Evolutionary conservation across 37 sponge, comb jelly and placozoan genomes (phyloP), one percentile per base, ranked within the genome.

Genomic region (Ephydatia muelleri): DNA sequence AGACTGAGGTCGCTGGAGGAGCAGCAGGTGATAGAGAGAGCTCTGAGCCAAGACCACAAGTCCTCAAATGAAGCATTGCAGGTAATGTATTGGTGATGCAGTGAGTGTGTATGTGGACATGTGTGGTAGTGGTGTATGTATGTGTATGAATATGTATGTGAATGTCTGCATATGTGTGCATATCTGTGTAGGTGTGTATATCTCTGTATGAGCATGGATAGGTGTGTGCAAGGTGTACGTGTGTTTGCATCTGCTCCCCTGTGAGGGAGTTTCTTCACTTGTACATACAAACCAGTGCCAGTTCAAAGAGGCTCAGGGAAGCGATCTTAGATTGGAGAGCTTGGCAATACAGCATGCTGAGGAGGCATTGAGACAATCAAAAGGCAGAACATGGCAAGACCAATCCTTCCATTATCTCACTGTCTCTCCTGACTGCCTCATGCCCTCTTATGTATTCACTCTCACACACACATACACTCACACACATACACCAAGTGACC

Each of bases 21-120:
- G 19, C 36, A 31, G 19, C 65, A 47, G 49, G 30, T 47, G 26
- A 57, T 5, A 5, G 78, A 78, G 64, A 78, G 26, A 28, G 38
- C 64, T 26, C 57, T 57, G 5, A 25, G 25, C 27, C 29, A 43
- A 26, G 78, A 76, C 43, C 16, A n/a, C 77, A 76, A 76, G 77
- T 76, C 38, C 47, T 38, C 38, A 27, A 28, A 25, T 38, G 77
- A 76, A 43, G 38, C 38, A 19, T 28, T 39, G 4, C 77, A 76
- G 77, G 77, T 76, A 2, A 68, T 57, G 57, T 57, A 57, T 4
- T 5, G 57, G 57, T 57, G 57, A 19, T 43, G 43, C 6, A 6
- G 3, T 3, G 6, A 43, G 43, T 43, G 43, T 43, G 6, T 6
- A 43, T 43, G 57, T 57, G 57, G 12, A 21, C 57, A 57, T 57